Evolutionary conservation across 2,113 vertebrate species (phyloP), one percentile per base, ranked within the genome.

Genomic region (Oryzias celebensis): DNA sequence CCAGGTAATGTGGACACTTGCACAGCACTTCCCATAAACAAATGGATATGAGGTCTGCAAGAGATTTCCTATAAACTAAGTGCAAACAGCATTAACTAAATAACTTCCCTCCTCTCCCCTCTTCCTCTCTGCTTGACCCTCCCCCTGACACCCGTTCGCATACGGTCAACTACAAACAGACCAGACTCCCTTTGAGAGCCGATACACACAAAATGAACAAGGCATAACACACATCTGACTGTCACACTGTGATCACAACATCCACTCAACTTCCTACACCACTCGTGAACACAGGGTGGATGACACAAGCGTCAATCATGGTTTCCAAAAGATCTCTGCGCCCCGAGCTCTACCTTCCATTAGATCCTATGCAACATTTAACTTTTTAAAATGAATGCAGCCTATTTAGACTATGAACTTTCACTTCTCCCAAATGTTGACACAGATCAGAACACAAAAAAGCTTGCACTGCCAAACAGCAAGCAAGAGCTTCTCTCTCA

Each of bases 81-180:
- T 52, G 58, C 50, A 62, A 75, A 71, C 45, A 15, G 58, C 57
- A 71, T 69, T 54, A 52, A 53, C 55, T 64, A 36, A 43, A 53
- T 61, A 64, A 78, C 83, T 85, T 82, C 85, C 77, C 70, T 65
- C 52, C 48, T 76, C 23, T 75, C 47, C 53, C 20, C 52, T 82
- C 61, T 83, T 84, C 83, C 73, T 75, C 73, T 78, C 78, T 68
- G 43, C 31, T 20, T 36, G 50, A 67, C 54, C 71, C 77, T 62
- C 82, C 79, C 70, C 58, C 65, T 55, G 57, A 76, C 84, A 85
- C 79, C 79, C 85, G 78, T 68, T 78, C 57, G 77, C 73, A 65
- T 51, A 14, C 57, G 53, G 46, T 74, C 55, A 52, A 47, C 54
- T 48, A 26, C 44, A 51, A n/a, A 46, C 12, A 73, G 6, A 52